Percentiles rank a stretch among this genome's conserved stretches.
Evolutionary conservation across 2,797 vertebrate species (phyloP).

Genomic region (Apodemus agrarius): DNA sequence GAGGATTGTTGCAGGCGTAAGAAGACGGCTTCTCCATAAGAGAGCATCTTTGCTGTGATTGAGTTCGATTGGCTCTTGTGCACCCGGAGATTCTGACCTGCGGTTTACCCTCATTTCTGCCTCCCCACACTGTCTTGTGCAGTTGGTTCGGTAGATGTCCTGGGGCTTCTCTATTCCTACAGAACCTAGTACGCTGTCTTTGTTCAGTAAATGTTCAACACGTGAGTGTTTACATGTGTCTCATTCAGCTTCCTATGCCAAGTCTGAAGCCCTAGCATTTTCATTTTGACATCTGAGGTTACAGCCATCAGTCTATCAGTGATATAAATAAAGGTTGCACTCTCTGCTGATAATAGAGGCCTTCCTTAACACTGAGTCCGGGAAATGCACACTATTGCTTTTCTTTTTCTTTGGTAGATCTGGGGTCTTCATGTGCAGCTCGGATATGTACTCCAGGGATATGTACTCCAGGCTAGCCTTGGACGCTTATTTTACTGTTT

Average conservation of each 20-base stretch:
- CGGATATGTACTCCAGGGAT: neutral
- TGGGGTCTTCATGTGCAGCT: neutral
- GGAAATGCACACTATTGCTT: neutral
- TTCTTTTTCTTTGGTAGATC: neutral
- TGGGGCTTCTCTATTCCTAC: neutral
- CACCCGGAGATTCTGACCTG: too few relatives aligned
- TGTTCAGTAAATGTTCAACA: neutral
- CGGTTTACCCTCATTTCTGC: neutral
- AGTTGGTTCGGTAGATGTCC: neutral
- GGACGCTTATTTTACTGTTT: neutral
- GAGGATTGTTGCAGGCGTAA: neutral
- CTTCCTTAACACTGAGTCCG: neutral
- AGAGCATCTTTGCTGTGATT: neutral
- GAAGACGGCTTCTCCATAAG: neutral
- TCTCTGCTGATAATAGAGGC: neutral
- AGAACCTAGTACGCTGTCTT: neutral
- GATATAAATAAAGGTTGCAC: neutral
- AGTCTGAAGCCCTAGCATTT: neutral
- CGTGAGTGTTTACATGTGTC: neutral
- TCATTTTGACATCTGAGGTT: neutral
- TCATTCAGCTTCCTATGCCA: neutral
- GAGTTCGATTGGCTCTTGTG: neutral
- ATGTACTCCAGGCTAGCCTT: neutral
- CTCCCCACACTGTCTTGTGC: neutral
- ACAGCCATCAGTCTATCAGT: neutral